These are phyloP conservation scores for Erynnis tages DNA, from an alignment of 2,888 invertebrate species.

Conservation along the genomic window DNA sequence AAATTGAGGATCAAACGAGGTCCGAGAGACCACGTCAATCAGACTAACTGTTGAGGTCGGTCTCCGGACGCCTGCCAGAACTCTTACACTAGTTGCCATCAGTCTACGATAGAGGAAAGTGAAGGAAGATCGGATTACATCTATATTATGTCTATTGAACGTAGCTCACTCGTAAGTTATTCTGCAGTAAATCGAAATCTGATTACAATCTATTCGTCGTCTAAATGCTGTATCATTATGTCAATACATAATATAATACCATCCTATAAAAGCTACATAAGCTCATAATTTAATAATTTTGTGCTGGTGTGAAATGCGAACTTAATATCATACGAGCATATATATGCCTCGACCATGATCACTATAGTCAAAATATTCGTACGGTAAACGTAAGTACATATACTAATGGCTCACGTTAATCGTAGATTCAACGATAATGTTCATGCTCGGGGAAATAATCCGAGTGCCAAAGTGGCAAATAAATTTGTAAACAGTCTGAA, in stretches of 20 bases:
- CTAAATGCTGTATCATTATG: conserved; percentile 25
- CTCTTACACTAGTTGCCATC: conserved; percentile 18
- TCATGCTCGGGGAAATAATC: conserved; percentile 1
- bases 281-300: conserved; percentile 33
- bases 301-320: conserved; percentile 14
- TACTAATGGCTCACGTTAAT: no score
- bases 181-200: conserved; percentile 39
- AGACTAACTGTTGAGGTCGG: no score
- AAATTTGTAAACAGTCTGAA: conserved; percentile 23
- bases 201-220: conserved; percentile 42
- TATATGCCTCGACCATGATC: no score
- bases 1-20: no score
- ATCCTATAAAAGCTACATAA: conserved; percentile 37
- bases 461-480: conserved; percentile 1
- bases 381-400: no score
- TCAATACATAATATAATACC: conserved; percentile 30
- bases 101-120: conserved; percentile 23
- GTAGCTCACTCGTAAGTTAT: conserved; percentile 57
- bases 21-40: no score
- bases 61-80: conserved; percentile 16
- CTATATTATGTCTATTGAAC: conserved; percentile 56
- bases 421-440: no score
- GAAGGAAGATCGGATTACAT: conserved; percentile 48
- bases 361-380: no score
- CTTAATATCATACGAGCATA: conserved; percentile 6